These are phyloP conservation scores for Capromys pilorides DNA, from an alignment of 2,797 vertebrate species.

Conservation along the genomic window DNA sequence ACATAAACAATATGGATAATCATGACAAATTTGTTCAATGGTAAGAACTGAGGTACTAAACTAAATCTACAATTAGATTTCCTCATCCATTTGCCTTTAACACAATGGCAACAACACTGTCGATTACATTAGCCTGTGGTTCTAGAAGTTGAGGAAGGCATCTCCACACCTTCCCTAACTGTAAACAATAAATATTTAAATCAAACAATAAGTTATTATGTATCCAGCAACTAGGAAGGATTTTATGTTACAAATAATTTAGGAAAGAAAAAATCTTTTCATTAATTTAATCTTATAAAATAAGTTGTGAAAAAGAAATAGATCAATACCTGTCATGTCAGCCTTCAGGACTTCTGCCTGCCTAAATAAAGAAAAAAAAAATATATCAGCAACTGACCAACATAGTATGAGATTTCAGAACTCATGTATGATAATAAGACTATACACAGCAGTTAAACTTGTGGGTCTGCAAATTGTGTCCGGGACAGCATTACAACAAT, in stretches of 20 bases:
- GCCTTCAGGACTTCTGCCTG: conserved; percentile 99
- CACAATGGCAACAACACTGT: background rate
- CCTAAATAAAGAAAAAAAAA: conserved; percentile 85
- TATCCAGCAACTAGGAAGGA: background rate
- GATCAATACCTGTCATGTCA: conserved; percentile 96
- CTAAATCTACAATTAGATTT: background rate
- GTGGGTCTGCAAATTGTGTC: background rate
- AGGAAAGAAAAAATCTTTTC: conserved; percentile 41
- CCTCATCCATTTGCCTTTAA: conserved; percentile 1
- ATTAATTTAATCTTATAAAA: conserved; percentile 52
- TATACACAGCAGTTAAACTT: background rate
- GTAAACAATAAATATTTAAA: conserved; percentile 25
- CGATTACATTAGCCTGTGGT: background rate
- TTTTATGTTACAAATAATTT: background rate
- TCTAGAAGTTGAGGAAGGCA: conserved; percentile 13
- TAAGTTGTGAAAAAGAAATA: conserved; percentile 62
- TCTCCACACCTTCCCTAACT: background rate
- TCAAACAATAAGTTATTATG: background rate
- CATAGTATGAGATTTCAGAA: conserved; percentile 38
- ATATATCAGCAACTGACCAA: conserved; percentile 72
- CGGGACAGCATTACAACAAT: background rate
- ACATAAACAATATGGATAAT: background rate
- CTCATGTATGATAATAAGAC: background rate
- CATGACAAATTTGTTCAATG: background rate
- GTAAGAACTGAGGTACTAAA: background rate